Evolutionary conservation across 1,140 invertebrate genomes (phyloP).

Genomic region (Dreissena rostriformis): DNA sequence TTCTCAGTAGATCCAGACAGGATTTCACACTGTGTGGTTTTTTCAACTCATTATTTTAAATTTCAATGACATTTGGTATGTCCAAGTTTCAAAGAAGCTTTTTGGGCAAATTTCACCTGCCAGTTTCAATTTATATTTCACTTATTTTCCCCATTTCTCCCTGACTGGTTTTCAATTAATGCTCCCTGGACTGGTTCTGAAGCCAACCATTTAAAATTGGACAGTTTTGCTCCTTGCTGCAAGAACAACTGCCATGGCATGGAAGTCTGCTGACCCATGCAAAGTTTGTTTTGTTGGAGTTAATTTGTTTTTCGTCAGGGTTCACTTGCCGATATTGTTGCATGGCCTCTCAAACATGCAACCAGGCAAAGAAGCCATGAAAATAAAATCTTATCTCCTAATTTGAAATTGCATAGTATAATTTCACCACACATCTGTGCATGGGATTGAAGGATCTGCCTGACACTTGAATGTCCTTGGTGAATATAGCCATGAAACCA

Average conservation of each 20-base stretch:
- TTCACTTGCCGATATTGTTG: conserved; percentile 35
- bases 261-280: conserved; percentile 26
- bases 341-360: conserved; percentile 10
- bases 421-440: too few relatives aligned
- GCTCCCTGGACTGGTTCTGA: conserved; percentile 11
- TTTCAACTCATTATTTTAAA: too few relatives aligned
- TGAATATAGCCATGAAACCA: background rate
- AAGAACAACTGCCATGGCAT: background rate
- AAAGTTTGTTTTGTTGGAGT: conserved; percentile 45
- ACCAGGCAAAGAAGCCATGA: background rate
- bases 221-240: too few relatives aligned
- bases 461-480: background rate
- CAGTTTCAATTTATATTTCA: conserved; percentile 34
- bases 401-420: too few relatives aligned
- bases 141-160: conserved; percentile 31
- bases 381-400: conserved; percentile 2
- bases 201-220: conserved; percentile 6
- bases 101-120: conserved; percentile 18
- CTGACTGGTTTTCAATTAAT: conserved; percentile 30
- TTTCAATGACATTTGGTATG: too few relatives aligned
- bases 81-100: too few relatives aligned
- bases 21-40: too few relatives aligned
- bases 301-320: conserved; percentile 43
- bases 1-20: too few relatives aligned
- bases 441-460: too few relatives aligned